Percentiles rank a stretch among this genome's conserved stretches.
These are phyloP conservation scores for Isoperla grammatica DNA, from an alignment of 2,888 invertebrate species.

Conservation along the genomic window DNA sequence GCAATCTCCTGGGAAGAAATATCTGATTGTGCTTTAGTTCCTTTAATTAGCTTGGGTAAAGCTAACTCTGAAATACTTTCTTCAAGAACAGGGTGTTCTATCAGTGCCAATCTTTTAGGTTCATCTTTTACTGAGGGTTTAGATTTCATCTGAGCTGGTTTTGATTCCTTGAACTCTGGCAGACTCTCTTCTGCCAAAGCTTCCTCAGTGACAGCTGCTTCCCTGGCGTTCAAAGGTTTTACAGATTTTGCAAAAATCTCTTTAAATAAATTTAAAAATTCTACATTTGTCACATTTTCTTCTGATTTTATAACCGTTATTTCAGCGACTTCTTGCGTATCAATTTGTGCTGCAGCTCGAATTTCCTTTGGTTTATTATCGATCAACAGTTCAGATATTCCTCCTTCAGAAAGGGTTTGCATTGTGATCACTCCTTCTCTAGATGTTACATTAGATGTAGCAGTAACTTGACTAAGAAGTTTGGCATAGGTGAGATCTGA, in stretches of 20 bases:
- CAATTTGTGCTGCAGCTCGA: slow-evolving; percentile 21
- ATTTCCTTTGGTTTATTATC: slow-evolving; percentile 13
- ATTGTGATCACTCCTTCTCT: slow-evolving; percentile 19
- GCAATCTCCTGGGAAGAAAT: slow-evolving; percentile 20
- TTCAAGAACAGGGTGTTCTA: slow-evolving; percentile 5
- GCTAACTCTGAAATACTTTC: slow-evolving; percentile 6
- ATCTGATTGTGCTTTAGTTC: slow-evolving; percentile 12
- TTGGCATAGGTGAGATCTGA: slow-evolving; percentile 8
- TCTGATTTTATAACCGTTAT: slow-evolving; percentile 18
- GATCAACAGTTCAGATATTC: slow-evolving; percentile 7
- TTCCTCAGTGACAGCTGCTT: slow-evolving; percentile 21
- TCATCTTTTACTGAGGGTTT: background rate
- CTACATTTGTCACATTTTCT: slow-evolving; percentile 19
- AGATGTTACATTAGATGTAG: slow-evolving; percentile 4
- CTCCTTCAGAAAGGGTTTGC: slow-evolving; percentile 20
- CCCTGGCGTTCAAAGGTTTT: slow-evolving; percentile 4
- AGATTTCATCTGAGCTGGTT: background rate
- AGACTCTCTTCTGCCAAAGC: slow-evolving; percentile 6
- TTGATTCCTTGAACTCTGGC: background rate
- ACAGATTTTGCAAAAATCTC: slow-evolving; percentile 8
- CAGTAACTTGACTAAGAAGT: slow-evolving; percentile 3
- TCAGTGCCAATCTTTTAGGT: slow-evolving; percentile 14
- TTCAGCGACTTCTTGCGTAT: slow-evolving; percentile 22
- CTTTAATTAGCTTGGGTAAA: background rate
- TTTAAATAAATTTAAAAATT: slow-evolving; percentile 11